These are phyloP conservation scores for Xiphophorus birchmanni DNA, from an alignment of 2,797 vertebrate species.

Conservation along the genomic window DNA sequence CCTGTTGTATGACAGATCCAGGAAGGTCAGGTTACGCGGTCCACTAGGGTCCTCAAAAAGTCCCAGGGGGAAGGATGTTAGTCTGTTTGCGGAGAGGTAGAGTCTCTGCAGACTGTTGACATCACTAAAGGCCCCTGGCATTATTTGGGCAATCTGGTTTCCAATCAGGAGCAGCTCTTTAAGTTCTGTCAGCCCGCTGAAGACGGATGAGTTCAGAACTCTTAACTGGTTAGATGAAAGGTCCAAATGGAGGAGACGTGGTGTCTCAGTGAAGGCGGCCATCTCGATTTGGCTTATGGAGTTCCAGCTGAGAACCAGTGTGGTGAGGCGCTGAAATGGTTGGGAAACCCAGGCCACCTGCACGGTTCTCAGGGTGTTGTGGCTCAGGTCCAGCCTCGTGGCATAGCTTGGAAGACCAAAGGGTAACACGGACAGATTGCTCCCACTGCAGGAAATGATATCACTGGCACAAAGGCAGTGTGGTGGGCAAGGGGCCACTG, in stretches of 20 bases:
- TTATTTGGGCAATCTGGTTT: conserved; percentile 83
- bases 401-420: conserved; percentile 82
- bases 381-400: conserved; percentile 88
- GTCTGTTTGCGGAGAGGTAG: conserved; percentile 87
- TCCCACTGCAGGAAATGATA: conserved; percentile 88
- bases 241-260: conserved; percentile 86
- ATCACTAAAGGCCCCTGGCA: conserved; percentile 81
- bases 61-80: conserved; percentile 82
- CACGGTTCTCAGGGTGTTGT: conserved; percentile 84
- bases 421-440: conserved; percentile 85
- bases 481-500: conserved; percentile 81
- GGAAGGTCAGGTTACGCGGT: conserved; percentile 82
- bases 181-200: conserved; percentile 83
- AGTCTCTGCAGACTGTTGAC: conserved; percentile 84
- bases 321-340: conserved; percentile 79
- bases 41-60: conserved; percentile 81
- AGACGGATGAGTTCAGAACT: conserved; percentile 79
- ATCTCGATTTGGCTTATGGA: conserved; percentile 79
- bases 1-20: conserved; percentile 88
- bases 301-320: conserved; percentile 86
- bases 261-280: conserved; percentile 82
- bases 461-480: conserved; percentile 91
- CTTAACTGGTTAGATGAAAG: conserved; percentile 88
- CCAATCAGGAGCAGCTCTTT: conserved; percentile 88
- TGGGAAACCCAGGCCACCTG: conserved; percentile 82